phyloP scores from a whole-genome alignment of 2,113 vertebrate species.

The Melospiza melodia region DNA sequence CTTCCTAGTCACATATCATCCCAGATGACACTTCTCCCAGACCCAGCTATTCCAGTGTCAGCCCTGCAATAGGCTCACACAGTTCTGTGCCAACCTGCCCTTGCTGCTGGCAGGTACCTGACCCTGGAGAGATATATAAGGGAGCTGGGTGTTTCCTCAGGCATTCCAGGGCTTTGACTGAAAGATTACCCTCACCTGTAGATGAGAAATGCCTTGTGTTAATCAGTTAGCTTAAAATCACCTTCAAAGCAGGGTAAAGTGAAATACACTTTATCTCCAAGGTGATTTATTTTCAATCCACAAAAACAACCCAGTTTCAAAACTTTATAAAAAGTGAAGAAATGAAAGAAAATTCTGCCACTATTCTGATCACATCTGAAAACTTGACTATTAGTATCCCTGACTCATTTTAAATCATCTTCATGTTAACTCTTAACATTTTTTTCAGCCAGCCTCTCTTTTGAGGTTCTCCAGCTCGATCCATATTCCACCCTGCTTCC shows the following conservation, averaged over 20 bases:
- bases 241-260: neutral
- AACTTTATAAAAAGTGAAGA: neutral
- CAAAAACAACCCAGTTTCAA: neutral
- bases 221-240: neutral
- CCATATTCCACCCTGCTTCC: neutral
- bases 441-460: neutral
- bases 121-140: neutral
- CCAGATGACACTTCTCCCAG: neutral
- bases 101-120: neutral
- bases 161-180: neutral
- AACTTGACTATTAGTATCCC: neutral
- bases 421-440: neutral
- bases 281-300: neutral
- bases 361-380: neutral
- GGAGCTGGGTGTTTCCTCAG: neutral
- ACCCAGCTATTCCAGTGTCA: neutral
- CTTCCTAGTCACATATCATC: neutral
- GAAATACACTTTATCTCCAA: neutral
- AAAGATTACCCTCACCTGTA: neutral
- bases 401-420: neutral
- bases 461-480: neutral
- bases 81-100: accelerated
- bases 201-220: neutral
- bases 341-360: neutral
- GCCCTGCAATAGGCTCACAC: neutral